Percentiles rank a stretch among this genome's conserved stretches.
Conservation (phyloP, 2,888 invertebrate genomes). For the Platypus cylindrus region DNA sequence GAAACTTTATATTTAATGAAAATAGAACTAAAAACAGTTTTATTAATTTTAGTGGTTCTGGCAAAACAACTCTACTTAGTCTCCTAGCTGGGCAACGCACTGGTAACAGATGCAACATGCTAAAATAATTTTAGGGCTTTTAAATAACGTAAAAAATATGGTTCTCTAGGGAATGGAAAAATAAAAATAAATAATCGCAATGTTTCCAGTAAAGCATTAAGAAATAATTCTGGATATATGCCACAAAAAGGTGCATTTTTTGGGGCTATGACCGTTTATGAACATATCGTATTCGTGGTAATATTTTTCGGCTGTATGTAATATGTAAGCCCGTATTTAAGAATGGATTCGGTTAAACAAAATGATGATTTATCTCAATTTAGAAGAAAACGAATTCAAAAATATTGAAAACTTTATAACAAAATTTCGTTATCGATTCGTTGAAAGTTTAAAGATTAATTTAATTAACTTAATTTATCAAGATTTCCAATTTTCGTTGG, state of each 20-base stretch:
- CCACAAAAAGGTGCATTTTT: conserved; percentile 77
- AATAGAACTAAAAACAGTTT: conserved; percentile 3
- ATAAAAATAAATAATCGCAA: conserved; percentile 34
- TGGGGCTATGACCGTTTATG: conserved; percentile 63
- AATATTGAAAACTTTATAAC: no score
- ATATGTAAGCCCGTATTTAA: no score
- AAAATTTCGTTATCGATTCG: no score
- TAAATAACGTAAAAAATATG: conserved; percentile 1
- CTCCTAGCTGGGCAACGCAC: conserved; percentile 60
- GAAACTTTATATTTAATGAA: conserved; percentile 6
- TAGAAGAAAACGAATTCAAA: no score
- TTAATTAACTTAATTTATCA: conserved; percentile 1
- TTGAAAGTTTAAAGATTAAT: no score
- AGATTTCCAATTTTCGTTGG: neutral
- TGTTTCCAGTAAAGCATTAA: conserved; percentile 51
- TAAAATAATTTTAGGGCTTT: neutral
- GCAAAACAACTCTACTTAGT: conserved; percentile 62
- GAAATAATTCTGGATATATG: conserved; percentile 69
- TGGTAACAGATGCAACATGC: conserved; percentile 31
- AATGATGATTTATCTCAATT: no score
- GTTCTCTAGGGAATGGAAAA: conserved; percentile 12
- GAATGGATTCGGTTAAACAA: no score
- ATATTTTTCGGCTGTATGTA: no score
- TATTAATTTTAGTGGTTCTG: conserved; percentile 49
- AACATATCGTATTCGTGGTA: conserved; percentile 82